A percentile compares a stretch with the other conserved stretches of the same genome.
Evolutionary conservation across 2,113 vertebrate species (phyloP).

Genomic region (Fukomys damarensis): DNA sequence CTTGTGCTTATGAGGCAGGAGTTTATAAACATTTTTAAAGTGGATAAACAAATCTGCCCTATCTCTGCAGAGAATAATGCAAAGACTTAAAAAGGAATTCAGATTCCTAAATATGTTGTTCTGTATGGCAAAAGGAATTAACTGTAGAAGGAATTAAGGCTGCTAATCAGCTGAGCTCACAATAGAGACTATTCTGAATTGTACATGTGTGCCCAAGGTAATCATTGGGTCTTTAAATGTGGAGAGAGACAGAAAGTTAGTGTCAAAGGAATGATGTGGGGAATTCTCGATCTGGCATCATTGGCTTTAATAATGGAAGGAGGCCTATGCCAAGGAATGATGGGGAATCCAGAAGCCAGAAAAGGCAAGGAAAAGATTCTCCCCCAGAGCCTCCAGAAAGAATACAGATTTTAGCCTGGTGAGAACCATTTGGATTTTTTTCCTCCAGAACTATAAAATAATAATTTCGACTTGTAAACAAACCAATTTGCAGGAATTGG

Average conservation of each 20-base stretch:
- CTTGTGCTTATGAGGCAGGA: no score
- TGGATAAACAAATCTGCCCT: neutral
- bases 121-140: neutral
- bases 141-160: neutral
- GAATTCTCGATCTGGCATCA: neutral
- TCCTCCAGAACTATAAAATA: neutral
- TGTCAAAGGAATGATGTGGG: neutral
- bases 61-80: neutral
- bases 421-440: neutral
- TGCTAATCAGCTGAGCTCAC: neutral
- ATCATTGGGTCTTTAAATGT: neutral
- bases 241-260: neutral
- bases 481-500: neutral
- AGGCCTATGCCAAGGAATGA: neutral
- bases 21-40: neutral
- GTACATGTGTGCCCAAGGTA: neutral
- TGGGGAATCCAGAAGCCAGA: neutral
- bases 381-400: neutral
- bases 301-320: neutral
- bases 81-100: neutral
- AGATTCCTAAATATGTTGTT: neutral
- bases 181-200: neutral
- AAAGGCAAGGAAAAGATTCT: neutral
- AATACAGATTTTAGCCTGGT: neutral
- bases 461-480: neutral